Base-by-base conservation (phyloP, 2,797 vertebrate species). In the Cetoscarus ocellatus region DNA sequence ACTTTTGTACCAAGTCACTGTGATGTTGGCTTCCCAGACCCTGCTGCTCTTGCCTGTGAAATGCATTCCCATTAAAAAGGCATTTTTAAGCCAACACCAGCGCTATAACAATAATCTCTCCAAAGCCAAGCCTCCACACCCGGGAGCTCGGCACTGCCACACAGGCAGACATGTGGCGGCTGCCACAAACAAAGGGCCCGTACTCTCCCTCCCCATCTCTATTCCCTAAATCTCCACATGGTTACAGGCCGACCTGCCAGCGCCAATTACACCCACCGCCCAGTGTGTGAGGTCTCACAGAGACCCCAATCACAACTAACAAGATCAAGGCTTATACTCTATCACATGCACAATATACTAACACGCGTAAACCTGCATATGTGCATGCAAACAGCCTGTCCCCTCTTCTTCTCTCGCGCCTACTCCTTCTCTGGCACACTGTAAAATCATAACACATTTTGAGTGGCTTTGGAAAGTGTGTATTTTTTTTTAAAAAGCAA, bases 71-170 rank as follows among this genome's bases (percentile, higher is more conserved):
- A 93, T 94, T 94, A 93, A 94, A 94, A 92, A 93, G 90, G 83
- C 82, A 86, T 93, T 94, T 94, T 94, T 92, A 93, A 94, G 91
- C 89, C 92, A 94, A 90, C 91, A 90, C 91, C 86, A 93, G 86
- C 83, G 90, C 93, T 93, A 92, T 94, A 94, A 94, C 92, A 92
- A 94, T 95, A 93, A 94, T 93, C 92, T 92, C 87, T 89, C 86
- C 75, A 67, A 92, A 91, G 90, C 92, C 89, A 89, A 84, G 84
- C 77, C 85, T 88, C 87, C 86, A 83, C 85, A 90, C 86, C 89
- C 86, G 74, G 76, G 86, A 88, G 81, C 83, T 67, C 78, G 60
- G 79, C 75, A 71, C 85, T 92, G 91, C 93, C 91, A 94, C 92
- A 94, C 92, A 93, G 90, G 91, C 92, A 90, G 92, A 91, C 91